These are phyloP conservation scores for Tyria jacobaeae DNA, from an alignment of 2,888 invertebrate genomes.

Conservation along the genomic window DNA sequence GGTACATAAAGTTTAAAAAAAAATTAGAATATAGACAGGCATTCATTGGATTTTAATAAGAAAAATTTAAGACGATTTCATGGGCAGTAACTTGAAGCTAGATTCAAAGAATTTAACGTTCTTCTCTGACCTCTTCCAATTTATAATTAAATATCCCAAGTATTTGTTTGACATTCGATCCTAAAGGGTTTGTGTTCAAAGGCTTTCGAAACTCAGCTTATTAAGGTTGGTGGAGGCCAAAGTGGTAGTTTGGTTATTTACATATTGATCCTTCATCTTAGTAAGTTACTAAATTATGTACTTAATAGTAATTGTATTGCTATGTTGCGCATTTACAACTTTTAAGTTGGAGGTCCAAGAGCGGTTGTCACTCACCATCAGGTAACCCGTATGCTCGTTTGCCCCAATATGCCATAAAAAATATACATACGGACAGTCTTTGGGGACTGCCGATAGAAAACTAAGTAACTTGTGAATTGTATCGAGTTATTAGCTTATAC, in stretches of 20 bases:
- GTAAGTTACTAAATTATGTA: neutral
- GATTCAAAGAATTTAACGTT: slow-evolving; percentile 33
- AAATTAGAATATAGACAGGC: neutral
- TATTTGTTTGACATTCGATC: slow-evolving; percentile 45
- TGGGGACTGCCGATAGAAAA: too few relatives aligned
- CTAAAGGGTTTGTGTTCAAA: slow-evolving; percentile 17
- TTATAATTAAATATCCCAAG: slow-evolving; percentile 42
- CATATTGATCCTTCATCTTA: neutral
- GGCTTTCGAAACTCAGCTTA: slow-evolving; percentile 10
- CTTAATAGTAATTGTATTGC: neutral
- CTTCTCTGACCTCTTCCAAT: slow-evolving; percentile 27
- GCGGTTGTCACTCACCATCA: too few relatives aligned
- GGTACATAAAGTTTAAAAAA: neutral
- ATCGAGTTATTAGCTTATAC: too few relatives aligned
- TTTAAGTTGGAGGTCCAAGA: too few relatives aligned
- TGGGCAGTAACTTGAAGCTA: slow-evolving; percentile 23
- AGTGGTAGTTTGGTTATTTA: neutral
- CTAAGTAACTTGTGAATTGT: too few relatives aligned
- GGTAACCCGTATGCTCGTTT: too few relatives aligned
- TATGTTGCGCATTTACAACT: neutral
- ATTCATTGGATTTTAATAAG: slow-evolving; percentile 23
- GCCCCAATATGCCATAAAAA: too few relatives aligned
- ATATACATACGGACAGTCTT: too few relatives aligned
- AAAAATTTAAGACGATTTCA: slow-evolving; percentile 30
- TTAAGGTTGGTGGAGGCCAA: neutral